Base-by-base conservation (phyloP, 2,113 vertebrate species). In the Saguinus imperator region DNA sequence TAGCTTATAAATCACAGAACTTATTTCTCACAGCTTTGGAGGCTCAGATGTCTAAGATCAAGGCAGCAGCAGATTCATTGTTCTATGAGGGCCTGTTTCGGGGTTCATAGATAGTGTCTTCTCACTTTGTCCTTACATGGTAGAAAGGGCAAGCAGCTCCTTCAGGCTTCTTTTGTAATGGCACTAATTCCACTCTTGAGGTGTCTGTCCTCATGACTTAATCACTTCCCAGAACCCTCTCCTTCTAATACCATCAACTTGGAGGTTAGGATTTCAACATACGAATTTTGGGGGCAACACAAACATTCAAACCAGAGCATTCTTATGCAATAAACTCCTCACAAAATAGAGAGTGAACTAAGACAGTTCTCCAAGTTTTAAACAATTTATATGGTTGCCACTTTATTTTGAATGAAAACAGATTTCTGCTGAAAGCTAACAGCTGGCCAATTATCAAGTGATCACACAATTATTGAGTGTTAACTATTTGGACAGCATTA, bases 401-500 rank as follows among this genome's bases (percentile, higher is more conserved):
- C 2, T 89, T 94, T 85, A 85, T 77, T 94, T 84, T 95, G 48
- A 87, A 80, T 43, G 52, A 80, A 89, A 83, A 35, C 27, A 68
- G 9, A 70, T 93, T 91, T 96, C n/a, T 75, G 1, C 40, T 81
- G 20, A 73, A 91, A 87, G 23, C 23, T 73, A 75, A 92, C 72
- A 91, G n/a, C 37, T 85, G 12, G 3, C 21, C 35, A 85, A 4
- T 82, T 94, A 68, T 35, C 18, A 70, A 94, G 4, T 11, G 43
- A 86, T 68, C 81, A 68, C 27, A 66, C 1, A 52, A 48, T 48
- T 55, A 82, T 73, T 95, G 61, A 83, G 13, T 20, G 20, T 77
- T 76, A 91, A 91, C 25, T 40, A 37, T 70, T 89, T 94, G 58
- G 32, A 17, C 77, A 79, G 6, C 80, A 93, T 50, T 95, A 52